A percentile compares a stretch with the other conserved stretches of the same genome.
Evolutionary conservation across 1,140 invertebrate genomes (phyloP).

Genomic region (Hyphantria cunea): DNA sequence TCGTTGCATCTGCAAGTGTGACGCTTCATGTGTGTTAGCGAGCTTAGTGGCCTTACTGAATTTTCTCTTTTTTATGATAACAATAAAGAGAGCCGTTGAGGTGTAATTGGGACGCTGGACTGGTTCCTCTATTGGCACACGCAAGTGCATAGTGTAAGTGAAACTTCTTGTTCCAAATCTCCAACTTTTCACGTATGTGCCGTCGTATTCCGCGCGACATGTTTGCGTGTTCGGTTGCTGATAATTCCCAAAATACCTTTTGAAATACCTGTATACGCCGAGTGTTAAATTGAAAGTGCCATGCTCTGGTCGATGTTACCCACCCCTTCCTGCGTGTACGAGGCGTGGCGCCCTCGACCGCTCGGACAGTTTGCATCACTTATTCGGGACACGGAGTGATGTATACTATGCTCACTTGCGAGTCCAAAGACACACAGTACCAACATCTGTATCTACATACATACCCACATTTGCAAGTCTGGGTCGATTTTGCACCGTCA

Average conservation of each 20-base stretch:
- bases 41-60: conserved; percentile 76
- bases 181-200: conserved; percentile 76
- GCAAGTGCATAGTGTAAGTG: conserved; percentile 77
- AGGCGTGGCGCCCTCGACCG: conserved; percentile 44
- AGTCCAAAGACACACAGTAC: conserved; percentile 51
- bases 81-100: conserved; percentile 58
- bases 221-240: conserved; percentile 77
- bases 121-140: conserved; percentile 78
- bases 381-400: conserved; percentile 48
- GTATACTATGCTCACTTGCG: conserved; percentile 59
- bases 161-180: conserved; percentile 82
- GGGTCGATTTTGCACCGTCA: conserved; percentile 83
- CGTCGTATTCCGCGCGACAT: conserved; percentile 68
- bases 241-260: conserved; percentile 64
- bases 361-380: conserved; percentile 43
- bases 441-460: conserved; percentile 44
- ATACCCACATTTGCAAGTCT: conserved; percentile 56
- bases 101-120: conserved; percentile 68
- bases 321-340: conserved; percentile 52
- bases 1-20: conserved; percentile 69
- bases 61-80: conserved; percentile 72
- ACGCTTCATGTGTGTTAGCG: conserved; percentile 75
- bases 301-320: conserved; percentile 76
- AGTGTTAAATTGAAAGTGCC: conserved; percentile 73
- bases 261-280: conserved; percentile 62